phyloP scores from a whole-genome alignment of 2,797 vertebrate species.

The Pitangus sulphuratus region DNA sequence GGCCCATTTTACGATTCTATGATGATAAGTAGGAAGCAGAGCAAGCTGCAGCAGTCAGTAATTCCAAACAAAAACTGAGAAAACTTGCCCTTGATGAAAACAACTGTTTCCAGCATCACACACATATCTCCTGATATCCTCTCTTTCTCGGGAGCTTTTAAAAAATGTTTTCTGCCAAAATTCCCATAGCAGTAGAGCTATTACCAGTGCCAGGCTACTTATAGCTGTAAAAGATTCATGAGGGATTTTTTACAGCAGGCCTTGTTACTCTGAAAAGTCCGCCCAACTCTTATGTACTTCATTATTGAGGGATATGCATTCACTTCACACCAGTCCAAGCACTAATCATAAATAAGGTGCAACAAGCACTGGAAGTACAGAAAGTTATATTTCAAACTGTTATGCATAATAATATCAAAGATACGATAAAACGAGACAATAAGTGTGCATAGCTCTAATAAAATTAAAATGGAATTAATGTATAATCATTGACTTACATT shows the following conservation, averaged over 20 bases:
- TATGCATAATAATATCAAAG: conserved; percentile 74
- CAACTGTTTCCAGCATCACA: not conserved
- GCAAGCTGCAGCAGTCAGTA: not conserved
- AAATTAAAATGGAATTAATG: conserved; percentile 73
- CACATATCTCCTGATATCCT: not conserved
- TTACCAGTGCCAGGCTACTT: conserved; percentile 22
- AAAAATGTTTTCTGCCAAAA: conserved; percentile 42
- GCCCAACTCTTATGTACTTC: conserved; percentile 48
- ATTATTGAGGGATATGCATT: conserved; percentile 80
- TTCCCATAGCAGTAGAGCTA: conserved; percentile 29
- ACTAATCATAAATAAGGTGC: conserved; percentile 76
- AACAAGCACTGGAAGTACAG: conserved; percentile 74
- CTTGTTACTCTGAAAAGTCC: conserved; percentile 66
- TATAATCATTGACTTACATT: conserved; percentile 70
- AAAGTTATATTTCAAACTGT: conserved; percentile 69
- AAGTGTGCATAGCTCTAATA: conserved; percentile 72
- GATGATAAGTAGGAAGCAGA: not conserved
- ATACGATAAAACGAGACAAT: conserved; percentile 72
- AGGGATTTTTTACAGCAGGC: conserved; percentile 60
- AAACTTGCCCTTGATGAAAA: not conserved
- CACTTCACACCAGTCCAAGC: conserved; percentile 75
- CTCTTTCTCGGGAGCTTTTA: conserved; percentile 13
- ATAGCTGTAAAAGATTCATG: conserved; percentile 47
- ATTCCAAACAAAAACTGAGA: not conserved
- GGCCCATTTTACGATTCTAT: not conserved